These are phyloP conservation scores for Tetropium fuscum DNA, from an alignment of 2,888 invertebrate species.

Conservation along the genomic window DNA sequence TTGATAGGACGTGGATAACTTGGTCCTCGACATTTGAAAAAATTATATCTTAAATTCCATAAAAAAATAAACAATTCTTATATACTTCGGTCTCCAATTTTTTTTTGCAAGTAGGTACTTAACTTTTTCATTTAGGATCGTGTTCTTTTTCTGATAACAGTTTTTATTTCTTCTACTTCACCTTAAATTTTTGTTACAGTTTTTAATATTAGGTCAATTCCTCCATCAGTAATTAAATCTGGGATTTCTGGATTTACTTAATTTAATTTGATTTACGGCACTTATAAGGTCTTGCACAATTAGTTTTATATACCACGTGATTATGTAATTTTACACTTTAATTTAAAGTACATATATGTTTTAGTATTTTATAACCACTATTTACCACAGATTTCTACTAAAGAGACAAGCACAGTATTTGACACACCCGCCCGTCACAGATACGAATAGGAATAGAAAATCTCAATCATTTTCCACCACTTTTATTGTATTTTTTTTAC, in stretches of 20 bases:
- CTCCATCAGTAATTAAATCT: not conserved
- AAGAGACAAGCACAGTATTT: too few species aligned
- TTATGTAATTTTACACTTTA: too few species aligned
- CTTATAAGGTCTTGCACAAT: too few species aligned
- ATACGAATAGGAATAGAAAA: too few species aligned
- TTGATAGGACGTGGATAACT: not conserved
- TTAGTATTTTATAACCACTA: too few species aligned
- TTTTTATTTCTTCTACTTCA: not conserved
- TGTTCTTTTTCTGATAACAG: not conserved
- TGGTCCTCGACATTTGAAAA: not conserved
- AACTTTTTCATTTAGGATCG: not conserved
- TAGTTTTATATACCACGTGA: too few species aligned
- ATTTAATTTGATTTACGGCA: too few species aligned
- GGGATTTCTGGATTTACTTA: not conserved
- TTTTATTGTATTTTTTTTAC: too few species aligned
- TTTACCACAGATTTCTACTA: too few species aligned
- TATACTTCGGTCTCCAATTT: not conserved
- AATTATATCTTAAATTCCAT: not conserved
- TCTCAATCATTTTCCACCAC: too few species aligned
- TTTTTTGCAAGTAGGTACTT: not conserved
- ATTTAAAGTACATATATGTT: too few species aligned
- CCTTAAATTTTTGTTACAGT: not conserved
- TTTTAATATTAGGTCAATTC: not conserved
- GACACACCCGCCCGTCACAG: too few species aligned
- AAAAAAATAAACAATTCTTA: not conserved